Evolutionary conservation across 2,888 invertebrate genomes (phyloP).

Genomic region (Rhaphigaster nebulosa): DNA sequence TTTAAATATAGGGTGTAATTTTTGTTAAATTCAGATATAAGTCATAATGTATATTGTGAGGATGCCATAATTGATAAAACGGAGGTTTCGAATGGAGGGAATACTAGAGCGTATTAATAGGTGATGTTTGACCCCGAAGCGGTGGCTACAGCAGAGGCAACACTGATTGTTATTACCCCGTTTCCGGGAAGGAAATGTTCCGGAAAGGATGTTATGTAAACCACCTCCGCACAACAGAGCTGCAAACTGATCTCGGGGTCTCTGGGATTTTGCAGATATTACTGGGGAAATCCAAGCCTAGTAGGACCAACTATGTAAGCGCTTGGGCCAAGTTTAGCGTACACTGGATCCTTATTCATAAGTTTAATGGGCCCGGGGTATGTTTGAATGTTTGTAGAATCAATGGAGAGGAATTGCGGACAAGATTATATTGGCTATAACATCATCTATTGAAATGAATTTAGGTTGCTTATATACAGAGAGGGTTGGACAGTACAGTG

Average conservation of each 20-base stretch:
- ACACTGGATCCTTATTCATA: background rate
- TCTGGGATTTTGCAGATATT: background rate
- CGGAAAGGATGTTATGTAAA: slow-evolving; percentile 27
- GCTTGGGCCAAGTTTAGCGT: background rate
- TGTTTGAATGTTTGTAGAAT: background rate
- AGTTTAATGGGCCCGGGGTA: background rate
- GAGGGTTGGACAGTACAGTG: too few species aligned
- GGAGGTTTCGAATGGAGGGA: background rate
- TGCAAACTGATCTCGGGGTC: background rate
- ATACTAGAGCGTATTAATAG: background rate
- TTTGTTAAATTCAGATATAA: too few species aligned
- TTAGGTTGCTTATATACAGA: too few species aligned
- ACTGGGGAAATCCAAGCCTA: background rate
- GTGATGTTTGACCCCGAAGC: background rate
- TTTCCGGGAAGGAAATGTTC: background rate
- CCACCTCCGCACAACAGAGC: background rate
- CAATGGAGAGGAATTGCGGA: background rate
- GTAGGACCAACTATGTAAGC: background rate
- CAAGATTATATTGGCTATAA: background rate
- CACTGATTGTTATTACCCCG: background rate
- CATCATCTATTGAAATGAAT: too few species aligned
- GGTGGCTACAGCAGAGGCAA: background rate
- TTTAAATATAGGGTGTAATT: too few species aligned
- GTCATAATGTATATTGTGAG: background rate
- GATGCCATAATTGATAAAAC: background rate